These are phyloP conservation scores for Drosophila conformis DNA, from an alignment of 2,888 invertebrate genomes.

Conservation along the genomic window DNA sequence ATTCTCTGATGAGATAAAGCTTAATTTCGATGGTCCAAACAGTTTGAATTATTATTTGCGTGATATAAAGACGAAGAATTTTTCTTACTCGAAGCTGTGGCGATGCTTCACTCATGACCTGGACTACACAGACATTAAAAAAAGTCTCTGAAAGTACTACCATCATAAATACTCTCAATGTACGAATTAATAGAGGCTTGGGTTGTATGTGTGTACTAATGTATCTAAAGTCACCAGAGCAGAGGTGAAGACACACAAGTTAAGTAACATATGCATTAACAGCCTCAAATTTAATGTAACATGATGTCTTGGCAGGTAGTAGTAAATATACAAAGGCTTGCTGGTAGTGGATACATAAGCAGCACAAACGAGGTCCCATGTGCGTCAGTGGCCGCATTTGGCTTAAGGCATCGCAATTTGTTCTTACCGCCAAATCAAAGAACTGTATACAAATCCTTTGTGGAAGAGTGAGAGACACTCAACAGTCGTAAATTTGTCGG, in stretches of 20 bases:
- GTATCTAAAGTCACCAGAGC: background rate
- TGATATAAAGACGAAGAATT: too few species aligned
- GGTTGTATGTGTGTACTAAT: background rate
- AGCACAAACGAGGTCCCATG: conserved; percentile 4
- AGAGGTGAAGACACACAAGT: background rate
- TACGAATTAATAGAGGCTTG: background rate
- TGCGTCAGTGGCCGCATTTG: conserved; percentile 26
- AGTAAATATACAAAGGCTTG: conserved; percentile 8
- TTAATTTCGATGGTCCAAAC: too few species aligned
- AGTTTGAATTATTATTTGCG: too few species aligned
- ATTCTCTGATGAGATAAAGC: too few species aligned
- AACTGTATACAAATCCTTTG: conserved; percentile 37
- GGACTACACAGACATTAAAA: too few species aligned
- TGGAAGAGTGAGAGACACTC: conserved; percentile 15
- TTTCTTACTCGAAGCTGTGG: too few species aligned
- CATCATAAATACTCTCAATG: background rate
- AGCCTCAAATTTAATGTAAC: conserved; percentile 1
- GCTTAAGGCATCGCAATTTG: conserved; percentile 27
- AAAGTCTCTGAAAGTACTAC: too few species aligned
- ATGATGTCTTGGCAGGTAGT: background rate
- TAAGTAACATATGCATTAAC: conserved; percentile 12
- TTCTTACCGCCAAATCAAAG: conserved; percentile 18
- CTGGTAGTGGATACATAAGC: background rate
- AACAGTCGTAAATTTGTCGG: conserved; percentile 42
- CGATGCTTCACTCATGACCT: too few species aligned